These are phyloP conservation scores for Ibidorhyncha struthersii DNA, from an alignment of 2,113 vertebrate genomes.

Conservation along the genomic window DNA sequence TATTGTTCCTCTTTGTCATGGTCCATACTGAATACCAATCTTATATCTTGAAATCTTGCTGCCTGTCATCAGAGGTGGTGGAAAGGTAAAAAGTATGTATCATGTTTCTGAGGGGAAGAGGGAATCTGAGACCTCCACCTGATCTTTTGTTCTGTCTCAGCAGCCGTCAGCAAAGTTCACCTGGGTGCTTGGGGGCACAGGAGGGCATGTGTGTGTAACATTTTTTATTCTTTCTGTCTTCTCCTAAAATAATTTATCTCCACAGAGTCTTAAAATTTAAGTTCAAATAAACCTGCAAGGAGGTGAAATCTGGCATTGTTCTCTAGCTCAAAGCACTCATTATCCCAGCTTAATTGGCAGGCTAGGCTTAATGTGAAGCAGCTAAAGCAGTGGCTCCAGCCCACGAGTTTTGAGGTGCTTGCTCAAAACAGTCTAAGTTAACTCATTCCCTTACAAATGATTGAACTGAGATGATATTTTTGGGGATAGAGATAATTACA, in stretches of 20 bases:
- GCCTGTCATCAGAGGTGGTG: neutral
- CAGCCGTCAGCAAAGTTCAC: neutral
- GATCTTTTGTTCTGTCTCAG: slow-evolving; percentile 11
- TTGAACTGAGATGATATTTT: neutral
- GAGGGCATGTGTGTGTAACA: neutral
- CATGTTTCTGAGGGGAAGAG: neutral
- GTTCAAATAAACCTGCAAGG: neutral
- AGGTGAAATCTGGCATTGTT: neutral
- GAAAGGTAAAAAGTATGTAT: neutral
- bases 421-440: neutral
- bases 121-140: neutral
- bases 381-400: neutral
- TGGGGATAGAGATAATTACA: neutral
- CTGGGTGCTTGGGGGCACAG: neutral
- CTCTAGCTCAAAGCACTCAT: neutral
- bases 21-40: neutral
- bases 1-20: neutral
- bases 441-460: neutral
- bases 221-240: neutral
- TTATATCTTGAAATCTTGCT: neutral
- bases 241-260: neutral
- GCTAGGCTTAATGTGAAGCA: neutral
- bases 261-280: neutral
- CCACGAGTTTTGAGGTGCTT: neutral
- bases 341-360: neutral